Evolutionary conservation across 2,113 vertebrate species (phyloP), one percentile per base, ranked within the genome.

Genomic region (Leiothrix lutea): DNA sequence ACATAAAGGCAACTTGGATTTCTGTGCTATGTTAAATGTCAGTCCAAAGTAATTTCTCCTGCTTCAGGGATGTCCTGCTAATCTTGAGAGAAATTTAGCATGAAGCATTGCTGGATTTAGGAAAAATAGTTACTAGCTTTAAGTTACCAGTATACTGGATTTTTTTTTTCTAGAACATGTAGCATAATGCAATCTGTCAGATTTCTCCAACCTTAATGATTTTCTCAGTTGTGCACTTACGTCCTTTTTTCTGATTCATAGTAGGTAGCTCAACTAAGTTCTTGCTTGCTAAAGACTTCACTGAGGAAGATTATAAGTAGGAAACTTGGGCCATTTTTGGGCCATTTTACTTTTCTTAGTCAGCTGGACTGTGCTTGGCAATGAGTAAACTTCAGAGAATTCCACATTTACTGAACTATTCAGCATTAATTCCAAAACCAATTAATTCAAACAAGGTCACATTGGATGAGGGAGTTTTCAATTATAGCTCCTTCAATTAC

Each of bases 401-500:
- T 90, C 60, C 80, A 50, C 64, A 40, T 79, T 90, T 90, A 35
- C 61, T 84, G 86, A 94, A 75, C 82, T 74, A 74, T 65, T 81
- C 65, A 89, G 40, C 45, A 40, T 51, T 85, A 91, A 87, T 90
- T 95, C 78, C 62, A 96, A 97, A 96, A 62, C 58, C 70, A 89
- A 64, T 96, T 97, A 95, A 88, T 96, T 93, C 51, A 54, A 89
- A 69, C 72, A 91, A 90, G 86, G 69, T 95, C 94, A 92, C 81
- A 82, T 73, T 96, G 79, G 62, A 94, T 90, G 85, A 92, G 80
- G 33, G 88, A 95, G 50, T 86, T 96, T 97, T 95, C 94, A 95
- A 67, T 95, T 94, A 94, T 65, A 87, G 26, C 48, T 92, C 47
- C 48, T 67, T 74, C 19, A n/a, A 86, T 95, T 91, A 62, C 60